Base-by-base conservation (phyloP, 2,797 vertebrate genomes). In the Hybognathus amarus region DNA sequence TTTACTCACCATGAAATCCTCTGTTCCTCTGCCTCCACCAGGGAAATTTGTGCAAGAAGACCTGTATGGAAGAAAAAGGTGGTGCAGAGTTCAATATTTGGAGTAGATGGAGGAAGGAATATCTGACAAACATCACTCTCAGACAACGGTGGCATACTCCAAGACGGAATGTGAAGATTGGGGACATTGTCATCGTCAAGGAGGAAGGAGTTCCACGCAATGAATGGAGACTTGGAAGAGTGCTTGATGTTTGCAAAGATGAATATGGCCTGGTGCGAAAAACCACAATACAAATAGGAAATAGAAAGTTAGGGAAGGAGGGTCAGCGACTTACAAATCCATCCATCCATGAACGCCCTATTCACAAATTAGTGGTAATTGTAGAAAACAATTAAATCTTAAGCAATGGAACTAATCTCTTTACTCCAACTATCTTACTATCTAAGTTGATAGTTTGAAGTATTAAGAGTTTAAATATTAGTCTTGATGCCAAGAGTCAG, bases 101-200 rank as follows among this genome's bases (percentile, higher is more conserved):
- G 68, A 45, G 68, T 45, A 70, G 68, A 70, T 70, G 68, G 68
- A 70, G 68, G 7, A 70, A 45, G 68, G 68, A 70, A 70, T 45
- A 45, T 27, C 22, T 70, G 13, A 13, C n/a, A 40, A 42, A 68
- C 22, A 52, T 74, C 70, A 74, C 70, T 11, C 27, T 74, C 18
- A 74, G 47, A 74, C 47, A 74, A 36, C 10, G 69, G 4, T 74
- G 70, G 47, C 33, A 38, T 22, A 8, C 22, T 36, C 12, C 33
- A 56, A 75, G 11, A 40, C 22, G 0, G 3, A 77, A 77, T 4
- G 20, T 77, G 8, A 42, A 18, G 13, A 6, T 61, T 59, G 54
- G 36, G 42, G n/a, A 61, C 27, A 8, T 76, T 10, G n/a, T 77
- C 30, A 61, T 77, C 42, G 12, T 77, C 36, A 61, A 77, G 4